phyloP scores from a whole-genome alignment of 2,888 invertebrate genomes.

The Shargacucullia verbasci region DNA sequence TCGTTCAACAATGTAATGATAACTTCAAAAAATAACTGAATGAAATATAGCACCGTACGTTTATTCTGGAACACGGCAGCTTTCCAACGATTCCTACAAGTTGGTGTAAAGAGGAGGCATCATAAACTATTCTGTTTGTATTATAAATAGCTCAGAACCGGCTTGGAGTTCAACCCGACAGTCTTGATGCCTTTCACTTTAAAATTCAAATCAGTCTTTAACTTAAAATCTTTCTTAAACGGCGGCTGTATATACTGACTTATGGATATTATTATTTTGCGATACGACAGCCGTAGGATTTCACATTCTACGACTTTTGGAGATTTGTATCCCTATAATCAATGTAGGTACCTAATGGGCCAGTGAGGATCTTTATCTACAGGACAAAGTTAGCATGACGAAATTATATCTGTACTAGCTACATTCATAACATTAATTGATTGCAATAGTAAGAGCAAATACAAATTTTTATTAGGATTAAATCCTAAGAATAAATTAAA shows the following conservation, averaged over 20 bases:
- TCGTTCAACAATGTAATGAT: too few species aligned
- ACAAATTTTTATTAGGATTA: too few species aligned
- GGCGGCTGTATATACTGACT: neutral
- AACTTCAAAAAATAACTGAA: too few species aligned
- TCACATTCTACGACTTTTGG: too few species aligned
- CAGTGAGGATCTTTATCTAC: too few species aligned
- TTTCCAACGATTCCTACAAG: neutral
- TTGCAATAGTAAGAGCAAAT: too few species aligned
- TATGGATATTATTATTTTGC: constrained; percentile 1
- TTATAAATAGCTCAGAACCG: constrained; percentile 13
- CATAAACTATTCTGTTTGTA: constrained; percentile 21
- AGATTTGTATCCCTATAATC: too few species aligned
- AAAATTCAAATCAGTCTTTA: constrained; percentile 7
- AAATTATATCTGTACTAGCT: too few species aligned
- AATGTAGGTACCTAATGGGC: too few species aligned
- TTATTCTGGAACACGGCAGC: constrained; percentile 13
- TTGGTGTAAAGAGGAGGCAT: constrained; percentile 5
- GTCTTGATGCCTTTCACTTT: constrained; percentile 9
- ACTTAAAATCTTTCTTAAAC: neutral
- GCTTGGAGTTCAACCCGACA: neutral
- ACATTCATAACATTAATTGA: too few species aligned
- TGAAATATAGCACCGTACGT: neutral
- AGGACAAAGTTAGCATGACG: too few species aligned
- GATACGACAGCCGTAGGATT: neutral
- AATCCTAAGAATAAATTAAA: too few species aligned